phyloP scores from a whole-genome alignment of 2,888 invertebrate genomes.

The Clusia tigrina region DNA sequence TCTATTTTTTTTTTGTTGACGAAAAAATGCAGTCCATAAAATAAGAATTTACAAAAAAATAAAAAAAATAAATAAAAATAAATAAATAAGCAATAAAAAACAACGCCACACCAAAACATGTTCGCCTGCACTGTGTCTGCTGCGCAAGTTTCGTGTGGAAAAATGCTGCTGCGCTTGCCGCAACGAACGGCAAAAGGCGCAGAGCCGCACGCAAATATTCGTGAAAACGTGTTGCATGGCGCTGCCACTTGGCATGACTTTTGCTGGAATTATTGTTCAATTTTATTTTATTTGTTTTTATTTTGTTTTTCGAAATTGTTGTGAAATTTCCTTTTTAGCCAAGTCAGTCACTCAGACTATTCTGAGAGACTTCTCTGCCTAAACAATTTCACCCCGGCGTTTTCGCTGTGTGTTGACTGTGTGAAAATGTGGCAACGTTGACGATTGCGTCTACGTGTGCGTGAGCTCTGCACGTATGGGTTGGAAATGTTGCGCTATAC shows the following conservation, averaged over 20 bases:
- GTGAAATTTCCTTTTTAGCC: not conserved
- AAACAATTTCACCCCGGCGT: too few species aligned
- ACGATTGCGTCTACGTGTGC: too few species aligned
- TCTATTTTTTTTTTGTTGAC: constrained; percentile 17
- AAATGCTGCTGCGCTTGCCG: not conserved
- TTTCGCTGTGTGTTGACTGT: too few species aligned
- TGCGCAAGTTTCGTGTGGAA: not conserved
- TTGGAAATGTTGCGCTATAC: not conserved
- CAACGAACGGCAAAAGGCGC: not conserved
- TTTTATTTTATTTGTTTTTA: too few species aligned
- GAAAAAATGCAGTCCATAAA: constrained; percentile 27
- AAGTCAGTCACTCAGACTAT: too few species aligned
- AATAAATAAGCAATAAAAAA: not conserved
- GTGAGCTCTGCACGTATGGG: not conserved
- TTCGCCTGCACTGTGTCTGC: constrained; percentile 2
- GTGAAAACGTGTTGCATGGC: too few species aligned
- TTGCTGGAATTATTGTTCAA: too few species aligned
- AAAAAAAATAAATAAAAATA: not conserved
- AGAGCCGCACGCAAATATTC: too few species aligned
- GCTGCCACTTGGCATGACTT: too few species aligned
- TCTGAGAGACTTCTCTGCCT: too few species aligned
- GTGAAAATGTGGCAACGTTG: not conserved
- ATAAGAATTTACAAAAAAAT: not conserved
- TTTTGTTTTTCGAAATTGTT: too few species aligned
- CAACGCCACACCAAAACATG: not conserved